Evolutionary conservation across 1,140 invertebrate species (phyloP).

Genomic region (Thrips palmi): DNA sequence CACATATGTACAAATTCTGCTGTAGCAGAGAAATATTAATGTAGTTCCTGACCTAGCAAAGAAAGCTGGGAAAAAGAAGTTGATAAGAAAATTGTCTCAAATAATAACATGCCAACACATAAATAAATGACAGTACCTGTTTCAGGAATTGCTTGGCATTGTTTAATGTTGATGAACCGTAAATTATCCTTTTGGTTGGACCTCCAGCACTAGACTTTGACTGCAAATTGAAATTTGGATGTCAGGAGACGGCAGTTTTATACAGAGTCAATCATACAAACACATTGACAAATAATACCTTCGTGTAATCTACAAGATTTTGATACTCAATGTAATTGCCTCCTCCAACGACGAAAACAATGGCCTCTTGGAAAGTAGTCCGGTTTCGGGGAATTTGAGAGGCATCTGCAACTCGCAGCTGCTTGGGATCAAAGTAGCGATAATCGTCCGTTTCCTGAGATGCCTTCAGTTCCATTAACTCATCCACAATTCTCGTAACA

Average conservation of each 20-base stretch:
- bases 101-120: too few relatives aligned
- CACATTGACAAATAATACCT: slow-evolving; percentile 29
- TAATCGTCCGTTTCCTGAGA: slow-evolving; percentile 69
- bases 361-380: slow-evolving; percentile 47
- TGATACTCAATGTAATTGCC: slow-evolving; percentile 99
- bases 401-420: slow-evolving; percentile 50
- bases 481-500: slow-evolving; percentile 79
- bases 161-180: slow-evolving; percentile 83
- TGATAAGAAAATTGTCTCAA: too few relatives aligned
- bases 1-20: too few relatives aligned
- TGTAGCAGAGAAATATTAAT: too few relatives aligned
- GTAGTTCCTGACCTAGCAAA: too few relatives aligned
- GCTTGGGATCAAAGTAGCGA: slow-evolving; percentile 82
- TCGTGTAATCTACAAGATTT: slow-evolving; percentile 90
- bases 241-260: slow-evolving; percentile 10
- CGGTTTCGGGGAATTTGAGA: slow-evolving; percentile 36
- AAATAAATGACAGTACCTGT: slow-evolving; percentile 36
- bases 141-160: slow-evolving; percentile 86
- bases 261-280: not conserved
- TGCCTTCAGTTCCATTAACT: slow-evolving; percentile 67
- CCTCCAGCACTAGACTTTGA: slow-evolving; percentile 47
- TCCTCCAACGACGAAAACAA: slow-evolving; percentile 94
- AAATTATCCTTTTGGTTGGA: slow-evolving; percentile 65
- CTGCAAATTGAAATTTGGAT: slow-evolving; percentile 5
- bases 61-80: too few relatives aligned